Conservation (phyloP, 2,113 vertebrate genomes). For the Pseudorasbora parva region DNA sequence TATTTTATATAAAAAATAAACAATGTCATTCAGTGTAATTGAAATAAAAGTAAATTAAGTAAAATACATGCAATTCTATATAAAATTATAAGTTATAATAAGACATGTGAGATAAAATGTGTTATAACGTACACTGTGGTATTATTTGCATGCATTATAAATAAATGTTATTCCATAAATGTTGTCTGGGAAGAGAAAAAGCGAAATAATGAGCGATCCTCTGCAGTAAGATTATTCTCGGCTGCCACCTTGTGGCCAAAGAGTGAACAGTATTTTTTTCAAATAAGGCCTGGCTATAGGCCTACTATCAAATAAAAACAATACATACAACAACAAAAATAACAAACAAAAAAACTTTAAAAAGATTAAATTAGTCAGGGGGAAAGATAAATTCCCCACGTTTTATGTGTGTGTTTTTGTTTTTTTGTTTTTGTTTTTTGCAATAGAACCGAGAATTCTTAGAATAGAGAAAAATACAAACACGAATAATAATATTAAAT, state of each 20-base stretch:
- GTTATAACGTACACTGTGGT: background rate
- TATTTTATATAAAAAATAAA: background rate
- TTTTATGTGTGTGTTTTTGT: too few species aligned
- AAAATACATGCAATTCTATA: too few species aligned
- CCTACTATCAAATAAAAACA: too few species aligned
- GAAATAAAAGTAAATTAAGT: background rate
- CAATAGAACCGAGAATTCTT: too few species aligned
- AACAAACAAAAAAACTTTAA: too few species aligned
- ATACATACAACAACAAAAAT: too few species aligned
- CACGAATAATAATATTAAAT: background rate
- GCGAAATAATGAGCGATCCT: background rate
- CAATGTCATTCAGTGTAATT: background rate
- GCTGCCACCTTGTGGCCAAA: constrained; percentile 51
- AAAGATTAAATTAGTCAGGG: background rate
- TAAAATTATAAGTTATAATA: too few species aligned
- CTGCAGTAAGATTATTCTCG: constrained; percentile 14
- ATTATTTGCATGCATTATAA: background rate
- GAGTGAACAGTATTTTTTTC: background rate
- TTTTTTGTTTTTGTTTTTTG: too few species aligned
- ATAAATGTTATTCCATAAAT: background rate
- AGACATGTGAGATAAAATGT: background rate
- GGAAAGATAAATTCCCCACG: background rate
- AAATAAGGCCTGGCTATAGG: too few species aligned
- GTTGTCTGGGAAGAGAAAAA: background rate
- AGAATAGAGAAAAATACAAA: too few species aligned